Base-by-base conservation (phyloP, 2,797 vertebrate species). In the Chaetodon trifasciatus region DNA sequence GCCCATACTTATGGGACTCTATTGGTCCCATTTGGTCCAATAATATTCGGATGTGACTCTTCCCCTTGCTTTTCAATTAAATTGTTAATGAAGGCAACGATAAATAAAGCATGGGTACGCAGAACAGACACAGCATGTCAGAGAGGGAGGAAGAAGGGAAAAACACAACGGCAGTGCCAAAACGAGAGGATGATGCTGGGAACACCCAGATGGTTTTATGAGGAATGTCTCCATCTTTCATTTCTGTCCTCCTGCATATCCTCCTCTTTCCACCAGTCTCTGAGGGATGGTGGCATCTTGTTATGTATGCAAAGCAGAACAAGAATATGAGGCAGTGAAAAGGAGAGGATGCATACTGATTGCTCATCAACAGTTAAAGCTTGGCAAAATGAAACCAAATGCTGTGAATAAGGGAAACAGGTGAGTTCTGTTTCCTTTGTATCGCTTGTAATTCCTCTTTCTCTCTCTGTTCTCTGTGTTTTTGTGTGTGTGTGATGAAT, bases 21-120 rank as follows among this genome's bases (percentile, higher is more conserved):
- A 79, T 83, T 67, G 1, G 77, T 58, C 82, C 70, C 68, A 72
- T 88, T 92, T 87, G 78, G 70, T 88, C 73, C 57, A 74, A 79
- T 91, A 79, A 79, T 88, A 82, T 85, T 89, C 68, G 69, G 73
- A 90, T 74, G 77, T 79, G 62, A 85, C 73, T 81, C 77, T 89
- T 85, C 63, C 60, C 82, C 52, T 75, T 86, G 76, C 77, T 87
- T 92, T 90, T 88, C 78, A 91, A 88, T 93, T 91, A 84, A 88
- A 92, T 88, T 87, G 83, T 86, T 93, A 90, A 93, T 92, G 89
- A 90, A 85, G 72, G 63, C 76, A 68, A 83, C 5, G 70, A 92
- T 93, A 90, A 92, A 94, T 91, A 86, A 88, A 85, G 74, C 72
- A 88, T 87, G 85, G 79, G 68, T 67, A 87, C 86, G 88, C 62